Evolutionary conservation across 2,888 invertebrate species (phyloP).

Genomic region (Agrochola litura): DNA sequence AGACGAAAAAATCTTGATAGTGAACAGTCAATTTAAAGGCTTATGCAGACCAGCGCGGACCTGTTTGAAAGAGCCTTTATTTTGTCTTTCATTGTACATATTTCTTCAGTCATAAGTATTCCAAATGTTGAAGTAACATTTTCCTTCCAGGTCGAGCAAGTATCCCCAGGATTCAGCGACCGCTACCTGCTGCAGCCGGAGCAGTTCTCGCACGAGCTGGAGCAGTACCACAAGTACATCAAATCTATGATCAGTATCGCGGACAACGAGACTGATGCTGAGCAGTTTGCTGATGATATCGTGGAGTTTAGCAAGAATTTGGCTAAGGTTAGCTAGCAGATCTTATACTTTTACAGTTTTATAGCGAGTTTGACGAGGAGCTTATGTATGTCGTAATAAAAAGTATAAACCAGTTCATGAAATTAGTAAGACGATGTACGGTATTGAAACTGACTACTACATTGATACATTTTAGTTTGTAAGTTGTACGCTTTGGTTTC

Average conservation of each 20-base stretch:
- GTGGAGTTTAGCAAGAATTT: conserved; percentile 91
- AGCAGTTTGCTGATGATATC: conserved; percentile 91
- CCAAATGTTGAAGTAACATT: background rate
- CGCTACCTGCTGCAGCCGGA: conserved; percentile 91
- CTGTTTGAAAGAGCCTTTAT: too few relatives aligned
- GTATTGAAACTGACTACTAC: too few relatives aligned
- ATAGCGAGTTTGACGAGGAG: background rate
- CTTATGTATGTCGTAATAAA: too few relatives aligned
- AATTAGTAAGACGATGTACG: too few relatives aligned
- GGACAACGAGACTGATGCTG: conserved; percentile 83
- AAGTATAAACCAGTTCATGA: too few relatives aligned
- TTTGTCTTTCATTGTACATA: background rate
- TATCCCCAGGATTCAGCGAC: conserved; percentile 92
- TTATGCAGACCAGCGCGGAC: too few relatives aligned
- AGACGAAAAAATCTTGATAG: background rate
- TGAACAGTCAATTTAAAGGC: background rate
- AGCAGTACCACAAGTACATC: conserved; percentile 91
- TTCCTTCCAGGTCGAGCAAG: conserved; percentile 90
- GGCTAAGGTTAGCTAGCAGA: conserved; percentile 87
- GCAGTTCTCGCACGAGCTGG: conserved; percentile 91
- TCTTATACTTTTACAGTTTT: background rate
- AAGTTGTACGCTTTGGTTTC: too few relatives aligned
- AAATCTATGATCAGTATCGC: conserved; percentile 89
- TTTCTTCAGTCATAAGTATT: background rate
- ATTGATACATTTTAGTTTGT: too few relatives aligned